Percentiles rank a stretch among this genome's conserved stretches.
These are phyloP conservation scores for Enteromius radiatus DNA, from an alignment of 2,797 vertebrate species.

Conservation along the genomic window DNA sequence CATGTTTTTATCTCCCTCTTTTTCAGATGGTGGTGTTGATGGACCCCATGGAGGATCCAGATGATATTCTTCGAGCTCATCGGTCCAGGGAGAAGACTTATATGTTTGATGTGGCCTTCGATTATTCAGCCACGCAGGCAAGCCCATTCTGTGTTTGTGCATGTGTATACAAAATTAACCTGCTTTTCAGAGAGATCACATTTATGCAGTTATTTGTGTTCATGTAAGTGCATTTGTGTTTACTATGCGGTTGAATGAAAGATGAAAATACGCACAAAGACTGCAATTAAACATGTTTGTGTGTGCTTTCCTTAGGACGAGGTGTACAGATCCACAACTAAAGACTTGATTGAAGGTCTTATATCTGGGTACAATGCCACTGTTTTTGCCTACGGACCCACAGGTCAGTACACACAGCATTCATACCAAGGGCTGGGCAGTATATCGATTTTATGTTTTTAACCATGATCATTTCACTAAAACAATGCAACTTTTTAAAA, in stretches of 20 bases:
- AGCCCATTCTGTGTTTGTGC: not conserved
- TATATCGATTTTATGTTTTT: not conserved
- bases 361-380: constrained; percentile 94
- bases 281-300: not conserved
- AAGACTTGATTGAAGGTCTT: constrained; percentile 85
- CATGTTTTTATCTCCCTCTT: constrained; percentile 18
- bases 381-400: constrained; percentile 92
- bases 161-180: not conserved
- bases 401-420: constrained; percentile 75
- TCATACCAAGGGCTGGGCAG: not conserved
- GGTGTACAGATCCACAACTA: constrained; percentile 89
- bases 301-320: constrained; percentile 79
- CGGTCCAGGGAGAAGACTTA: constrained; percentile 92
- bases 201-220: not conserved
- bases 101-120: constrained; percentile 89
- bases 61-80: constrained; percentile 86
- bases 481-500: not conserved
- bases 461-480: not conserved
- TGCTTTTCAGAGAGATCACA: not conserved
- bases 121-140: constrained; percentile 88
- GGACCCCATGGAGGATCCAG: constrained; percentile 90
- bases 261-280: not conserved
- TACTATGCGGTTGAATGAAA: not conserved
- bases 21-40: constrained; percentile 89
- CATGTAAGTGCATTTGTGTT: not conserved